Base-by-base conservation (phyloP, 2,888 invertebrate species). In the Nomada fucata region DNA sequence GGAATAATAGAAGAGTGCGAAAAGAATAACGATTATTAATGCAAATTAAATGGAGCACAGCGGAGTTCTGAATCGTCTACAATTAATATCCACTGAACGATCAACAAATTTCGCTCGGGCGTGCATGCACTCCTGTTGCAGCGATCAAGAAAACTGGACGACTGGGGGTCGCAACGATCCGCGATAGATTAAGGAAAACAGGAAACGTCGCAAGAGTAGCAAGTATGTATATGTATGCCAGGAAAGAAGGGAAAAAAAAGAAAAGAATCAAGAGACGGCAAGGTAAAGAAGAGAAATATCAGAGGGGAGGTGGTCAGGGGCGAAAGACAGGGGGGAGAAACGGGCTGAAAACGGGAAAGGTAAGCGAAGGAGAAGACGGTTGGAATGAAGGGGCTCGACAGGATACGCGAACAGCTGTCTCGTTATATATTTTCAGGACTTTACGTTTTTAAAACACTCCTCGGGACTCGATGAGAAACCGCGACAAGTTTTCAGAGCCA, bases 401-500 rank as follows among this genome's bases (percentile, higher is more conserved):
- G 87, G 88, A 89, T 87, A 85, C 89, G 84, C 81, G 89, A 67
- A 36, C 91, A 91, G 91, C 91, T 91, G 91, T 90, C 91, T 92
- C 91, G 91, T 92, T 92, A 91, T 36, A 36, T 36, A 36, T 91
- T 91, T 90, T 89, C 90, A 89, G 88, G 91, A 91, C 89, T 91
- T 91, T 90, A 70, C 90, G 89, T 86, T 83, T 61, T 67, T 69
- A 70, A 71, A 23, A 77, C 68, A 13, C 67, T 42, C 36, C 69
- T 5, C 13, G 47, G 60, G 61, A 69, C 73, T 73, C 82, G 76
- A 83, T 70, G 82, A 81, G 82, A 83, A 83, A 83, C 83, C 83
- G 73, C 61, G 55, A 67, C 65, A 60, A 50, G 52, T 64, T 57
- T 68, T 5, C 1, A 13, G 15, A 36, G 26, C 10, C 71, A 26